Evolutionary conservation across 2,113 vertebrate species (phyloP).

Genomic region (Eonycteris spelaea): DNA sequence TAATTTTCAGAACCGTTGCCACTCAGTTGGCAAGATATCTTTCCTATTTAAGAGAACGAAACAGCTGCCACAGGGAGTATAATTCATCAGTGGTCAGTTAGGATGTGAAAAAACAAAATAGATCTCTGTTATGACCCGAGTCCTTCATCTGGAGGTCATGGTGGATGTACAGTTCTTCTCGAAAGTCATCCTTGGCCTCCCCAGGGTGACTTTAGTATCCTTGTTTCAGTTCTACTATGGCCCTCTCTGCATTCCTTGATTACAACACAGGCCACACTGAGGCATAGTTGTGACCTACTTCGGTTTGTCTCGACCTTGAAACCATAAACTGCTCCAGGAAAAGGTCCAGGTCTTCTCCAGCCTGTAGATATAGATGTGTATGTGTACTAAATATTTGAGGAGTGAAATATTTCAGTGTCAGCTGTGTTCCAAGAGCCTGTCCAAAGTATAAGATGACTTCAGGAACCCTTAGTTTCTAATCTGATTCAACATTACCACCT

Average conservation of each 20-base stretch:
- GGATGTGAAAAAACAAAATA: background rate
- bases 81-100: background rate
- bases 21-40: background rate
- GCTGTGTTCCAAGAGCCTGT: background rate
- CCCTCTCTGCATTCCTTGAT: background rate
- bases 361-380: background rate
- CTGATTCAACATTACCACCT: background rate
- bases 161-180: background rate
- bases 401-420: background rate
- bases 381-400: background rate
- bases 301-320: background rate
- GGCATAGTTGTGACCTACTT: background rate
- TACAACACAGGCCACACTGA: background rate
- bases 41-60: background rate
- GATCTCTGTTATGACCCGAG: background rate
- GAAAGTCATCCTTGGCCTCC: background rate
- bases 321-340: background rate
- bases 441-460: fast-evolving
- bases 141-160: background rate
- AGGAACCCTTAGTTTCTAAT: background rate
- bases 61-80: background rate
- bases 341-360: background rate
- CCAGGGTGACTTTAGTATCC: background rate
- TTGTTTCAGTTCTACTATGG: background rate
- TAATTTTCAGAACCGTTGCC: constrained; percentile 13